A percentile compares a stretch with the other conserved stretches of the same genome.
These are phyloP conservation scores for Byasa hedistus DNA, from an alignment of 2,888 invertebrate species.

Conservation along the genomic window DNA sequence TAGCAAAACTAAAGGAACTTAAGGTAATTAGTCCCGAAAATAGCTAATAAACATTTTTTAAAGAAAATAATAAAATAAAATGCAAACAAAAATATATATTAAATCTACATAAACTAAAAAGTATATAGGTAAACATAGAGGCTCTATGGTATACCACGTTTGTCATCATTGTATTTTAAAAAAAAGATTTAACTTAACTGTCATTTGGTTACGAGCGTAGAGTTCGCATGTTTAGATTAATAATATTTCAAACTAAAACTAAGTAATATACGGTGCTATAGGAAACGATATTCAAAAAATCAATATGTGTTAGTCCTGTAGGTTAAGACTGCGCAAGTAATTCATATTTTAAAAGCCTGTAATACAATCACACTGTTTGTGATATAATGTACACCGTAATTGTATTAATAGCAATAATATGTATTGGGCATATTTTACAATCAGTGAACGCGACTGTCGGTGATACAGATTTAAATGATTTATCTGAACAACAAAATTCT, in stretches of 20 bases:
- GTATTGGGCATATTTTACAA: slow-evolving; percentile 1
- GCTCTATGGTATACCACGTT: slow-evolving; percentile 2
- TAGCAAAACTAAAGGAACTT: too few relatives aligned
- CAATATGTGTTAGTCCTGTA: background rate
- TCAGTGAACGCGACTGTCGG: slow-evolving; percentile 34
- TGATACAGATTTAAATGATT: slow-evolving; percentile 69
- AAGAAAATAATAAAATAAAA: too few relatives aligned
- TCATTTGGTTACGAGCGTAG: slow-evolving; percentile 16
- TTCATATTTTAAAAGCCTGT: slow-evolving; percentile 10
- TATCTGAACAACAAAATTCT: slow-evolving; percentile 68
- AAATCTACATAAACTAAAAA: background rate
- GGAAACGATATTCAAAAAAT: background rate
- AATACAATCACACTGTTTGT: slow-evolving; percentile 20
- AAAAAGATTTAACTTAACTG: slow-evolving; percentile 24
- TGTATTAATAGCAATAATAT: slow-evolving; percentile 17
- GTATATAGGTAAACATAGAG: background rate
- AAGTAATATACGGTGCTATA: slow-evolving; percentile 11
- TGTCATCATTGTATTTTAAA: background rate
- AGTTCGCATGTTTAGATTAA: background rate
- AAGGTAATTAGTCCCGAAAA: too few relatives aligned
- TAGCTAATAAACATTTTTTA: too few relatives aligned
- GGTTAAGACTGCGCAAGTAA: background rate
- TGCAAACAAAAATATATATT: too few relatives aligned
- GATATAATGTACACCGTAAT: slow-evolving; percentile 23
- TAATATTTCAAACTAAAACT: background rate